A percentile compares a stretch with the other conserved stretches of the same genome.
These are phyloP conservation scores for Neoascia interrupta DNA, from an alignment of 2,888 invertebrate genomes.

Conservation along the genomic window DNA sequence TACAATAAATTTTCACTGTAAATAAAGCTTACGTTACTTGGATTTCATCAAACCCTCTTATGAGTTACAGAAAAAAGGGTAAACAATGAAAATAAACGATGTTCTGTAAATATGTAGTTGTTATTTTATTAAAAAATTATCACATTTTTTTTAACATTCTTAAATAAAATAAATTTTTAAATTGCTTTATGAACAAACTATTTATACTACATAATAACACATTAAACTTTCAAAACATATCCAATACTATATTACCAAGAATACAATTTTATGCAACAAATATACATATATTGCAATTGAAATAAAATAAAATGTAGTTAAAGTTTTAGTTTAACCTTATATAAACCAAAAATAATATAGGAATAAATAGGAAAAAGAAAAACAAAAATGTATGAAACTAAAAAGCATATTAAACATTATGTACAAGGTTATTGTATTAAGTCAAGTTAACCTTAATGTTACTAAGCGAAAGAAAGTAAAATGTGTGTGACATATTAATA, in stretches of 20 bases:
- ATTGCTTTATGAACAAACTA: constrained; percentile 9
- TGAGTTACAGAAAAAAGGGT: background rate
- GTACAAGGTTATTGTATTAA: constrained; percentile 23
- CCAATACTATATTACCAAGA: constrained; percentile 32
- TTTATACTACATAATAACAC: background rate
- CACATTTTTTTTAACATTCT: background rate
- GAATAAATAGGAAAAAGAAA: too few relatives aligned
- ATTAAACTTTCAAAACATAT: constrained; percentile 45
- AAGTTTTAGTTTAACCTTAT: constrained; percentile 23
- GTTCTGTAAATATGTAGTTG: constrained; percentile 26
- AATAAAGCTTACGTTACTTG: background rate
- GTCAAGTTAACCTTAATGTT: constrained; percentile 26
- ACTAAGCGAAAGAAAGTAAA: constrained; percentile 3
- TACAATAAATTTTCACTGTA: too few relatives aligned
- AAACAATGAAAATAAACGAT: constrained; percentile 26
- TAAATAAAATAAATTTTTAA: constrained; percentile 11
- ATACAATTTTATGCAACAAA: too few relatives aligned
- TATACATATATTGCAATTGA: constrained; percentile 31
- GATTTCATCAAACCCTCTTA: constrained; percentile 8
- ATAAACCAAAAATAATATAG: constrained; percentile 54
- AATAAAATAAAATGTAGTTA: constrained; percentile 13
- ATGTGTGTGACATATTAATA: constrained; percentile 52
- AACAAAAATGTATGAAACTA: background rate
- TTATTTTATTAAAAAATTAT: constrained; percentile 1
- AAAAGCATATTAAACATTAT: constrained; percentile 13